These are phyloP conservation scores for Cebus imitator DNA, from an alignment of 2,113 vertebrate species.

Conservation along the genomic window DNA sequence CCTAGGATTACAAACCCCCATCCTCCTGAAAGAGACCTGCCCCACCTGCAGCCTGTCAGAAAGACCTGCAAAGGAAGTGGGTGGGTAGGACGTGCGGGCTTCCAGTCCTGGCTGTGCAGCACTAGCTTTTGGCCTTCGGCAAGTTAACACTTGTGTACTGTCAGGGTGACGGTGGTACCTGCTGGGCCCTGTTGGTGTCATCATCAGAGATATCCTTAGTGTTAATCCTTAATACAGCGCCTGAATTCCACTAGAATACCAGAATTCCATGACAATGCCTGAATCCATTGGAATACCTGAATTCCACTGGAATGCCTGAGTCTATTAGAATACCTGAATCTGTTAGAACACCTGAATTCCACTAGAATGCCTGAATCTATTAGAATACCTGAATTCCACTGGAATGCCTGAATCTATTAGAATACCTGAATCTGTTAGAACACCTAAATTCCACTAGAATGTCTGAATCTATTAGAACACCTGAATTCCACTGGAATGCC, in stretches of 20 bases:
- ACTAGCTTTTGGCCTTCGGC: not conserved
- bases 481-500: not conserved
- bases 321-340: not conserved
- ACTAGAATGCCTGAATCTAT: not conserved
- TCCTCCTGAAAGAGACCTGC: not conserved
- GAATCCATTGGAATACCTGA: too few species aligned
- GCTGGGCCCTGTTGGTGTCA: too few species aligned
- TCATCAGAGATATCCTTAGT: not conserved
- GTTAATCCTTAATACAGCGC: not conserved
- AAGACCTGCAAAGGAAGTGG: not conserved
- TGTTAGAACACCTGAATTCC: not conserved
- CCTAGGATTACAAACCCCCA: not conserved
- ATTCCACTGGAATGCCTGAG: too few species aligned
- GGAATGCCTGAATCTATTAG: rapidly evolving
- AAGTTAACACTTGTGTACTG: rapidly evolving
- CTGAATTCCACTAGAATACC: not conserved
- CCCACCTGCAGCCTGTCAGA: rapidly evolving
- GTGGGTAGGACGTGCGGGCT: rapidly evolving
- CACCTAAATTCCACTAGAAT: not conserved
- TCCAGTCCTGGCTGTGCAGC: not conserved
- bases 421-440: not conserved
- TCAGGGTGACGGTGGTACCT: too few species aligned
- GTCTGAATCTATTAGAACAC: too few species aligned
- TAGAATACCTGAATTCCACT: not conserved
- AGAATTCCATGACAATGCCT: too few species aligned